These are phyloP conservation scores for Brachylomia viminalis DNA, from an alignment of 2,888 invertebrate genomes.

Conservation along the genomic window DNA sequence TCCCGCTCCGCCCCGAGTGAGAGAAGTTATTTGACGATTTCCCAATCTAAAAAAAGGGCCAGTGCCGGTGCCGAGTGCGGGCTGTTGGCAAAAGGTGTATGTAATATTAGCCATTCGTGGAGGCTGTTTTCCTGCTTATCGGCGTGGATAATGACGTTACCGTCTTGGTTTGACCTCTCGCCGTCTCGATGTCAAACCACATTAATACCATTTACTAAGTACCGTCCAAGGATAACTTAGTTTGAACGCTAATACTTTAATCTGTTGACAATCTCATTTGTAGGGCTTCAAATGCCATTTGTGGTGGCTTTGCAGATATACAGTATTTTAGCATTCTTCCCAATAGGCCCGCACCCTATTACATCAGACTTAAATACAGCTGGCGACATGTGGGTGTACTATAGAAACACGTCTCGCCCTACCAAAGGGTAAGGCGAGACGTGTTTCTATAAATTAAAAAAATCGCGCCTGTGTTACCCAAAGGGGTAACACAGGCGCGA, in stretches of 20 bases:
- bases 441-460: no score
- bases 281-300: conserved; percentile 21
- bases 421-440: no score
- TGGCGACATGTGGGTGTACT: no score
- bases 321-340: neutral
- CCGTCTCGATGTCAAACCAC: conserved; percentile 1
- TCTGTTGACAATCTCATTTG: neutral
- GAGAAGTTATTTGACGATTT: no score
- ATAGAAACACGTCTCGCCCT: no score
- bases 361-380: neutral
- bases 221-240: conserved; percentile 17
- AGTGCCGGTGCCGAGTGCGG: no score
- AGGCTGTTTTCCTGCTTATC: neutral
- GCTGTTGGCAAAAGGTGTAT: no score
- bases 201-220: neutral
- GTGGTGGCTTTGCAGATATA: neutral
- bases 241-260: conserved; percentile 8
- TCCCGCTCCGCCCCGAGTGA: no score
- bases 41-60: no score
- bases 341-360: neutral
- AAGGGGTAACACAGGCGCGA: no score
- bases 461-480: no score
- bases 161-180: neutral
- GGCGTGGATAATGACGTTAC: neutral
- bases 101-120: neutral